Evolutionary conservation across 2,797 vertebrate species (phyloP), one percentile per base, ranked within the genome.

Genomic region (Smutsia gigantea): DNA sequence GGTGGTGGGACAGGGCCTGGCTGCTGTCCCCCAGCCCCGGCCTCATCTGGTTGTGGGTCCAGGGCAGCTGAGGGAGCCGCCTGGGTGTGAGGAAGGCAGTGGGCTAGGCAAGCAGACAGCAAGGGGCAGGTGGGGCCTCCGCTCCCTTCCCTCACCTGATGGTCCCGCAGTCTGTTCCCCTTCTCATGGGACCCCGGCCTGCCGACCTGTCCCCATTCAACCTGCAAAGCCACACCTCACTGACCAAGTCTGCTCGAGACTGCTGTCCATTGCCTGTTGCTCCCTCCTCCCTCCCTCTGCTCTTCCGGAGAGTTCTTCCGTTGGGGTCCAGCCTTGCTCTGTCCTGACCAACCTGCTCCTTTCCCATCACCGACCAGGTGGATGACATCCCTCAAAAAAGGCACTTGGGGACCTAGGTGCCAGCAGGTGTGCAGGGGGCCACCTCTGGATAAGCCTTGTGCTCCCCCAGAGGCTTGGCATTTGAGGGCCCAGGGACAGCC

Each of bases 191-290:
- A 11, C 49, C 34, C 29, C 64, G 2, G 3, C 17, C 27, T 0
- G 0, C 51, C n/a, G 7, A 34, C 42, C 37, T 4, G 34, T 46
- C 72, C 75, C n/a, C 4, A 2, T 31, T 39, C 53, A 1, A 15
- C 25, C 34, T 1, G 31, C 51, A 12, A 37, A 31, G 71, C 88
- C 19, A 5, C 0, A 5, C 46, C 87, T 55, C 0, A 0, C 42
- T 10, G n/a, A 2, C 64, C 3, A 0, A 14, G 15, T 10, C 14
- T 39, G 1, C 13, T 31, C 18, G 29, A 51, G 29, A 9, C 42
- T 18, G 1, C 31, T 2, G 0, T 11, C 68, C 14, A 25, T 10
- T 63, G 1, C 8, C 63, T 0, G 2, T 46, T 9, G 1, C 53
- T 17, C 18, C 82, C 31, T 31, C 75, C 39, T 9, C 27, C 39